Evolutionary conservation across 2,888 invertebrate species (phyloP).

Genomic region (Beris morrisii): DNA sequence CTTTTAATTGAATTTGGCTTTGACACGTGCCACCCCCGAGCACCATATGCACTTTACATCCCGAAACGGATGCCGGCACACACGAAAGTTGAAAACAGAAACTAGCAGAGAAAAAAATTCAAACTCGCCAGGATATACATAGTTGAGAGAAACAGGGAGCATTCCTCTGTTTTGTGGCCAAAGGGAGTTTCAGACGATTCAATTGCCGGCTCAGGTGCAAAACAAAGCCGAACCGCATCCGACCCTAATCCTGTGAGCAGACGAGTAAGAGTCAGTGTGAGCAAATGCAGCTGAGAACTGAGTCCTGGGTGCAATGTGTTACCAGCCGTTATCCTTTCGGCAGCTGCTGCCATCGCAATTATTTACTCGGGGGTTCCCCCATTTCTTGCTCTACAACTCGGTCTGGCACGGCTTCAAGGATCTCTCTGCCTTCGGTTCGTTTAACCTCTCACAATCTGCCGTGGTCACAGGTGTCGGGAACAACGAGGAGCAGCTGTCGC

Average conservation of each 20-base stretch:
- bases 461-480: conserved; percentile 41
- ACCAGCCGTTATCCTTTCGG: conserved; percentile 19
- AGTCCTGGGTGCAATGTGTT: conserved; percentile 15
- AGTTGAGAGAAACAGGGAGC: too few species aligned
- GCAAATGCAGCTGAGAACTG: conserved; percentile 24
- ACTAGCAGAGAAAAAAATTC: too few species aligned
- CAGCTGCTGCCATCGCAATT: conserved; percentile 22
- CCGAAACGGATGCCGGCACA: neutral
- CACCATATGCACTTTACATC: conserved; percentile 39
- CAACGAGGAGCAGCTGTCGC: conserved; percentile 39
- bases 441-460: conserved; percentile 36
- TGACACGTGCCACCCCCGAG: conserved; percentile 39
- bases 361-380: conserved; percentile 4
- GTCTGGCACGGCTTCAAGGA: neutral
- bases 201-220: conserved; percentile 16
- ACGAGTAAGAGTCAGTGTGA: conserved; percentile 14
- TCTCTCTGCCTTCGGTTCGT: neutral
- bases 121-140: too few species aligned
- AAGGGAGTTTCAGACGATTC: neutral
- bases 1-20: conserved; percentile 52
- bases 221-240: conserved; percentile 6
- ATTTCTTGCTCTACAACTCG: neutral
- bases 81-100: too few species aligned
- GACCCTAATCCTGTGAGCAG: conserved; percentile 14
- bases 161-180: too few species aligned